Evolutionary conservation across 2,888 invertebrate species (phyloP).

Genomic region (Conops quadrifasciatus): DNA sequence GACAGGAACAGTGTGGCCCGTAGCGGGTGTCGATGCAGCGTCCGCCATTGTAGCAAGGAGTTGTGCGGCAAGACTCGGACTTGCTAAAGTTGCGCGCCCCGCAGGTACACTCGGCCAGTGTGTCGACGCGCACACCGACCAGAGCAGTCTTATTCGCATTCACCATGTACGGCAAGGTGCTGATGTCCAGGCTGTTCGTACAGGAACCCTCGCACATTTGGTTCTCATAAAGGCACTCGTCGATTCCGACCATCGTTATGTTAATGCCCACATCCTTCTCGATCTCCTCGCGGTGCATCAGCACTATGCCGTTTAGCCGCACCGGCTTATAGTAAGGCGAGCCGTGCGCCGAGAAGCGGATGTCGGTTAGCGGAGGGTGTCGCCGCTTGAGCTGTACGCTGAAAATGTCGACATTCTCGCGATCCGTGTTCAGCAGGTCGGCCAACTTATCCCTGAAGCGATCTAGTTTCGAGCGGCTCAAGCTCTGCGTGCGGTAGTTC

Average conservation of each 20-base stretch:
- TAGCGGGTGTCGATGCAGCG: slow-evolving; percentile 92
- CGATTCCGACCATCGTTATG: slow-evolving; percentile 97
- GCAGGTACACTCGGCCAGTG: slow-evolving; percentile 91
- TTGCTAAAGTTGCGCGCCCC: slow-evolving; percentile 92
- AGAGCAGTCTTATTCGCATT: slow-evolving; percentile 97
- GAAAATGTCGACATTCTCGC: slow-evolving; percentile 94
- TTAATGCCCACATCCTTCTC: slow-evolving; percentile 94
- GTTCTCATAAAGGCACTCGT: slow-evolving; percentile 94
- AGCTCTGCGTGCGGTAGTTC: slow-evolving; percentile 88
- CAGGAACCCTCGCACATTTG: slow-evolving; percentile 96
- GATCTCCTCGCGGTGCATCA: slow-evolving; percentile 93
- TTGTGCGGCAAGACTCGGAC: slow-evolving; percentile 87
- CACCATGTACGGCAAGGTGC: slow-evolving; percentile 91
- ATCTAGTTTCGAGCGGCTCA: slow-evolving; percentile 88
- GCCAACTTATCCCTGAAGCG: slow-evolving; percentile 88
- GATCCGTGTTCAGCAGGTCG: slow-evolving; percentile 83
- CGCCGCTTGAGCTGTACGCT: slow-evolving; percentile 90
- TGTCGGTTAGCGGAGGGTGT: slow-evolving; percentile 88
- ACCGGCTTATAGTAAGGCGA: slow-evolving; percentile 96
- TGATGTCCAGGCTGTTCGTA: slow-evolving; percentile 90
- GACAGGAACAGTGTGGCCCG: slow-evolving; percentile 90
- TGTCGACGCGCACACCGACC: slow-evolving; percentile 94
- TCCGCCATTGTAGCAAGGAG: slow-evolving; percentile 95
- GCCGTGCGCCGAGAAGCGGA: slow-evolving; percentile 93
- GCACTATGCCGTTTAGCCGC: slow-evolving; percentile 90